These are phyloP conservation scores for Drosophila burlai DNA, from an alignment of 1,140 invertebrate species.

Conservation along the genomic window DNA sequence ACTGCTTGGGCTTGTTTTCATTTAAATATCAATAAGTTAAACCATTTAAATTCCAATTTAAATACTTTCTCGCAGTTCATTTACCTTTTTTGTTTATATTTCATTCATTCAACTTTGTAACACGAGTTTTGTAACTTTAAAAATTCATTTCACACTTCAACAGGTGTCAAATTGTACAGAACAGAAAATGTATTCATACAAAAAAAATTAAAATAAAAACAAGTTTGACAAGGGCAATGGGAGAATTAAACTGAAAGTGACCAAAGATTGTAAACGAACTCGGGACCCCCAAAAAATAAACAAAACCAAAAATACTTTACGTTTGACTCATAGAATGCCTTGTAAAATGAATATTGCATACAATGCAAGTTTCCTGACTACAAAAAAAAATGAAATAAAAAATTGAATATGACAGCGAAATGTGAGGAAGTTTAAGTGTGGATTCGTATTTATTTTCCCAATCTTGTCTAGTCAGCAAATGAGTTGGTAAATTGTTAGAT, in stretches of 20 bases:
- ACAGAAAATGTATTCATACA: constrained; percentile 14
- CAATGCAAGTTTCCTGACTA: constrained; percentile 7
- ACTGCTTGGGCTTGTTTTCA: background rate
- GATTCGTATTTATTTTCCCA: constrained; percentile 25
- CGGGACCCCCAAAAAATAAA: background rate
- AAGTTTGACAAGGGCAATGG: constrained; percentile 21
- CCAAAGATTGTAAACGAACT: background rate
- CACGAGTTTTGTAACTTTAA: constrained; percentile 22
- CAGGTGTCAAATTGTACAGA: constrained; percentile 35
- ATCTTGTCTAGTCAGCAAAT: constrained; percentile 65
- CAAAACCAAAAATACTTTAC: constrained; percentile 8
- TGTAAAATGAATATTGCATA: constrained; percentile 26
- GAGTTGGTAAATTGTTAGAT: constrained; percentile 44
- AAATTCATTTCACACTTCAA: constrained; percentile 19
- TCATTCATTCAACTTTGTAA: constrained; percentile 38
- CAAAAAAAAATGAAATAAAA: background rate
- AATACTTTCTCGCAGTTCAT: constrained; percentile 1
- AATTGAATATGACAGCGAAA: constrained; percentile 41
- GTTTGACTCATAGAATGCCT: constrained; percentile 16
- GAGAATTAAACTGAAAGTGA: constrained; percentile 5
- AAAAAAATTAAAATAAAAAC: constrained; percentile 14
- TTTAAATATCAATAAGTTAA: background rate
- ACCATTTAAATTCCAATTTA: background rate
- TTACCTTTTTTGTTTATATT: constrained; percentile 23
- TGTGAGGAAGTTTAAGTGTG: constrained; percentile 32